Conservation (phyloP, 2,888 invertebrate species). For the Barypeithes pellucidus region DNA sequence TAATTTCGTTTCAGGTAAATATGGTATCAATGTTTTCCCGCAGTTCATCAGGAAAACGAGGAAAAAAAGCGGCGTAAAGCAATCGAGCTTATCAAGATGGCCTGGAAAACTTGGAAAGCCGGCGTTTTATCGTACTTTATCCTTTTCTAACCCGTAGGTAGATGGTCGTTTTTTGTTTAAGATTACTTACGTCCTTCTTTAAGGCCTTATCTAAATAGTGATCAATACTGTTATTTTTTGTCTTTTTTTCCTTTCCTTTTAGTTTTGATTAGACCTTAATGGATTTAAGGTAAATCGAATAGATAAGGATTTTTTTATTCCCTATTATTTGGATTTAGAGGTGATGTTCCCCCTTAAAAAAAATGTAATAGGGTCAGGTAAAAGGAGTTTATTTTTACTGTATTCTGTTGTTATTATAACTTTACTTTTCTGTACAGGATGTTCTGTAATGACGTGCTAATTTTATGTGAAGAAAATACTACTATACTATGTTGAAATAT, state of each 20-base stretch:
- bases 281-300: constrained; percentile 7
- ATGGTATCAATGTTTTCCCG: constrained; percentile 41
- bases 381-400: no score
- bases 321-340: not conserved
- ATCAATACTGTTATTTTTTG: constrained; percentile 33
- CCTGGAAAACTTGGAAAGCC: constrained; percentile 45
- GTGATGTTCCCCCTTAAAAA: no score
- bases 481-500: no score
- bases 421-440: no score
- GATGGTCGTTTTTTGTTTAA: constrained; percentile 27
- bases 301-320: constrained; percentile 3
- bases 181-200: constrained; percentile 12
- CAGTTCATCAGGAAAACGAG: constrained; percentile 51
- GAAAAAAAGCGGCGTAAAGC: constrained; percentile 44
- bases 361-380: no score
- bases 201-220: constrained; percentile 29
- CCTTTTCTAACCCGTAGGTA: constrained; percentile 29
- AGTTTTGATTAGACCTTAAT: constrained; percentile 25
- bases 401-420: no score
- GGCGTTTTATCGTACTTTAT: constrained; percentile 46
- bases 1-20: constrained; percentile 53
- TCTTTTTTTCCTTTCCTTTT: constrained; percentile 28
- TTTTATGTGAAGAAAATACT: no score
- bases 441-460: no score
- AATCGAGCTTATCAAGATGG: constrained; percentile 52